Evolutionary conservation across 2,888 invertebrate species (phyloP).

Genomic region (Drosophila fulvimacula): DNA sequence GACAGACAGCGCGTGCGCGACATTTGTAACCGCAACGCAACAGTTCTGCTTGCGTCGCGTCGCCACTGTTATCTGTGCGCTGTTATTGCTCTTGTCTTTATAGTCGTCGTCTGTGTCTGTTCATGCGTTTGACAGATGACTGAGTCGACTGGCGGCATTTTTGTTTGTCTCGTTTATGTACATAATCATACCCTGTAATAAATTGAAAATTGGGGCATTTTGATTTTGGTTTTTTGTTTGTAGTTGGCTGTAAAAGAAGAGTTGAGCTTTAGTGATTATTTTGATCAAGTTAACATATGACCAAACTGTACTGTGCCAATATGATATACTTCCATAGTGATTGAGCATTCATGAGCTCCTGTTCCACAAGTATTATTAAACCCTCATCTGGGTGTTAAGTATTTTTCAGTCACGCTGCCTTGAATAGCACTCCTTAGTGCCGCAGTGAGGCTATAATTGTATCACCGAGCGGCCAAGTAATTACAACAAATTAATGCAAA

Average conservation of each 20-base stretch:
- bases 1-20: slow-evolving; percentile 25
- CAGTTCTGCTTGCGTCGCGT: slow-evolving; percentile 10
- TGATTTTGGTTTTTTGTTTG: neutral
- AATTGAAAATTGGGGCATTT: neutral
- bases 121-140: slow-evolving; percentile 58
- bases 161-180: slow-evolving; percentile 37
- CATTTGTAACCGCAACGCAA: slow-evolving; percentile 9
- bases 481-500: slow-evolving; percentile 61
- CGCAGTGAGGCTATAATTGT: slow-evolving; percentile 46
- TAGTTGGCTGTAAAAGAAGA: neutral
- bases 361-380: no score
- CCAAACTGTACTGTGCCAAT: neutral
- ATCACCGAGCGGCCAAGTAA: slow-evolving; percentile 40
- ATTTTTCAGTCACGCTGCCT: slow-evolving; percentile 3
- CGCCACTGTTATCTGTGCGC: slow-evolving; percentile 12
- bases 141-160: slow-evolving; percentile 11
- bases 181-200: slow-evolving; percentile 28
- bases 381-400: neutral
- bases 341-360: no score
- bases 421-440: neutral
- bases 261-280: neutral
- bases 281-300: neutral
- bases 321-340: neutral
- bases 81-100: slow-evolving; percentile 14
- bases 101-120: slow-evolving; percentile 24